Evolutionary conservation across 2,888 invertebrate species (phyloP), one percentile per base, ranked within the genome.

Genomic region (Camponotus fellah): DNA sequence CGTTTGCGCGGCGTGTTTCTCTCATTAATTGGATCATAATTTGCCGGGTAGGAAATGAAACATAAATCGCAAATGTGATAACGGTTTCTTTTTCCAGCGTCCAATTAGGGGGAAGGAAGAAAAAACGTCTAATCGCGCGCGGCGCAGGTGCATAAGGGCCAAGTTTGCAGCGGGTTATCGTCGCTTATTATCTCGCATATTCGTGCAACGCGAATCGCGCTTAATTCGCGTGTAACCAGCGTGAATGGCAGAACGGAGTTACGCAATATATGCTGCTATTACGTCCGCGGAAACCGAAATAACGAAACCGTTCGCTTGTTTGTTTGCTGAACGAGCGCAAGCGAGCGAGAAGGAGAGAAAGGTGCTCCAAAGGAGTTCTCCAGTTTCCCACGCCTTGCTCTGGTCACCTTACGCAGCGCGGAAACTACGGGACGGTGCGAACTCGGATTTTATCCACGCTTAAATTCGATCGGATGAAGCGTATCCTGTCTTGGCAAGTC

Each of bases 381-480:
- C 26, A 64, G 85, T 86, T 53, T 89, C 89, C 85, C 89, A 89
- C 89, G 88, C 43, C 65, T 82, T 37, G 65, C 40, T 82, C 68
- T 60, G 82, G 84, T 74, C 84, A 76, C 58, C 69, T 84, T 65
- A 84, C 82, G 64, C 76, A 75, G 68, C 21, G 26, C 65, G 64
- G 64, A 43, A 82, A 21, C 40, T 32, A 69, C 32, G 49, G 40
- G 49, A 43, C 72, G 34, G 3, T 40, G 21, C 14, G 10, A 49
- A 56, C 58, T 69, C 71, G 53, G 21, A 60, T 69, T 58, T 46
- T 21, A 21, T 34, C 46, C 60, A 53, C 26, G 17, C 17, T 40
- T 65, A 26, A 0, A 10, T 43, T 26, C 21, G 17, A 26, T 34
- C 60, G 46, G 17, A 34, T 14, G 43, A 46, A 60, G 17, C 34